Evolutionary conservation across 64 coral and sea anemone species (phyloP).

Genomic region (Montipora foliosa): DNA sequence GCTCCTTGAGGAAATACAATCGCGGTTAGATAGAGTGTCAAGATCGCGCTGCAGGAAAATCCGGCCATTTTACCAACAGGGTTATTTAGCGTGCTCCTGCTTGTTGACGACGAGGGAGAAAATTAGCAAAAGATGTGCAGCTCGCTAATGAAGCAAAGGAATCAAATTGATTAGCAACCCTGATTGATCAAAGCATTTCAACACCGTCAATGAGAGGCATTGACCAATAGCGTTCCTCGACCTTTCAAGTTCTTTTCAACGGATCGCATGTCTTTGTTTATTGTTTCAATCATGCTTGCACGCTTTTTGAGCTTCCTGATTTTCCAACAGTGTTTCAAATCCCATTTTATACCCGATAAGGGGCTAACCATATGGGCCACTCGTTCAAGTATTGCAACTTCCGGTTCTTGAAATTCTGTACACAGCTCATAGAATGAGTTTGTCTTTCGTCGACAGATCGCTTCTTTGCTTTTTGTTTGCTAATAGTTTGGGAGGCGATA

Average conservation of each 20-base stretch:
- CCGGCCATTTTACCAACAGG: constrained; percentile 47
- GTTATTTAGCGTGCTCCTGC: background rate
- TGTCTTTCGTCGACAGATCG: constrained; percentile 28
- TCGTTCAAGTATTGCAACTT: constrained; percentile 27
- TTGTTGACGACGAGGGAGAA: background rate
- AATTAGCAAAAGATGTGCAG: constrained; percentile 33
- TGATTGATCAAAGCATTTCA: constrained; percentile 50
- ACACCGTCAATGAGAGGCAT: constrained; percentile 11
- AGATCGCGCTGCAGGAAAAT: constrained; percentile 30
- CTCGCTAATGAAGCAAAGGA: constrained; percentile 41
- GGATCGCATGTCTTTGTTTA: constrained; percentile 55
- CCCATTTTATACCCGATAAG: background rate
- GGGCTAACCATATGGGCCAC: constrained; percentile 35
- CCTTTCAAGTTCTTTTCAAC: constrained; percentile 38
- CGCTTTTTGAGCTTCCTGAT: constrained; percentile 7
- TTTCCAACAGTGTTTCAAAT: background rate
- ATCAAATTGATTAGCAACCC: constrained; percentile 35
- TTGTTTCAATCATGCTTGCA: constrained; percentile 27
- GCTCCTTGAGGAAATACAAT: constrained; percentile 39
- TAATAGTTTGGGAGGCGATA: constrained; percentile 62
- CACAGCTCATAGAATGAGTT: constrained; percentile 3
- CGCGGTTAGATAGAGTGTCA: constrained; percentile 42
- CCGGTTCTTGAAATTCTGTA: constrained; percentile 48
- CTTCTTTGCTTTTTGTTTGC: background rate
- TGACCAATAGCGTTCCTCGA: constrained; percentile 32